These are phyloP conservation scores for Selene dorsalis DNA, from an alignment of 2,797 vertebrate species.

Conservation along the genomic window DNA sequence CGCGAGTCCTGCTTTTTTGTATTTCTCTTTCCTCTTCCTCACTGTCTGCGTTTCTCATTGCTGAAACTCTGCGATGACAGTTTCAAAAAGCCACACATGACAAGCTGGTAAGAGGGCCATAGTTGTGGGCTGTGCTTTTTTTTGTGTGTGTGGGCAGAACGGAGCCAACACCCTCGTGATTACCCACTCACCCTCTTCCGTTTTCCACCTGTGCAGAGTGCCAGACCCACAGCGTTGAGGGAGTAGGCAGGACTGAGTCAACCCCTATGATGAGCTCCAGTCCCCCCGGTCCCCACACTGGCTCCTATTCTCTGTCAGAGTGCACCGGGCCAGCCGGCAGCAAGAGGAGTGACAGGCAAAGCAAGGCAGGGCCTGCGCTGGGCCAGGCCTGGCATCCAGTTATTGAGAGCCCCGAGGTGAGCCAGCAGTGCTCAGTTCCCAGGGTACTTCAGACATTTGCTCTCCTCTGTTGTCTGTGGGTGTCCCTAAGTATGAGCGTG, in stretches of 20 bases:
- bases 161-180: conserved; percentile 80
- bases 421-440: conserved; percentile 50
- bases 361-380: conserved; percentile 25
- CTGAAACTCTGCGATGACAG: conserved; percentile 72
- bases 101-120: conserved; percentile 76
- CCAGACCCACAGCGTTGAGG: conserved; percentile 77
- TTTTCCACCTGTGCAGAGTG: conserved; percentile 82
- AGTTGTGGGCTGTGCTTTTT: conserved; percentile 72
- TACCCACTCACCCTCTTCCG: conserved; percentile 78
- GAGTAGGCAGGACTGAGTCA: conserved; percentile 74
- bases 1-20: conserved; percentile 46
- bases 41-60: conserved; percentile 74
- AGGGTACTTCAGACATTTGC: conserved; percentile 39
- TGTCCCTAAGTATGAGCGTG: conserved; percentile 46
- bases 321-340: conserved; percentile 44
- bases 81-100: conserved; percentile 74
- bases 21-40: conserved; percentile 45
- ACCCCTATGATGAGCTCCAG: conserved; percentile 77
- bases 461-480: conserved; percentile 58
- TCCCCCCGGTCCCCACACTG: conserved; percentile 63
- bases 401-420: conserved; percentile 41
- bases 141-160: conserved; percentile 63
- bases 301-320: conserved; percentile 60
- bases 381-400: conserved; percentile 50
- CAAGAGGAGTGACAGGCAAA: conserved; percentile 63